Percentiles rank a stretch among this genome's conserved stretches.
phyloP scores from a whole-genome alignment of 2,113 vertebrate genomes.

The Rhea pennata region DNA sequence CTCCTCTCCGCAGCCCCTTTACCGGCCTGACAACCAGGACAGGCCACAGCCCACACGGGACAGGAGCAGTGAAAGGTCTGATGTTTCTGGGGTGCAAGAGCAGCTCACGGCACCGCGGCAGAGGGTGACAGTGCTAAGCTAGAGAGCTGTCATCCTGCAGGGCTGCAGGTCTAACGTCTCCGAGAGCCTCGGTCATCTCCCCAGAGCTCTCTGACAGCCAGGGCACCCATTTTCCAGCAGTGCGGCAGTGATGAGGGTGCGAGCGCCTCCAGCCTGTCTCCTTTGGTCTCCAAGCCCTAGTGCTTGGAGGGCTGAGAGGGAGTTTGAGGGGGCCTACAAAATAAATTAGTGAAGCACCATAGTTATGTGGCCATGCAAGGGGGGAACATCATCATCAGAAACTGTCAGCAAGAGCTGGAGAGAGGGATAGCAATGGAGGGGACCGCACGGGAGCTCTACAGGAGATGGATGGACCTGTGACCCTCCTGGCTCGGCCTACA shows the following conservation, averaged over 20 bases:
- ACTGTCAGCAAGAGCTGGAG: neutral
- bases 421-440: neutral
- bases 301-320: neutral
- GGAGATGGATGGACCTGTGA: neutral
- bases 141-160: neutral
- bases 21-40: neutral
- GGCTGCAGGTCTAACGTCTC: neutral
- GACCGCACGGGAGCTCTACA: neutral
- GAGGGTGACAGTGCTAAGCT: neutral
- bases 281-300: neutral
- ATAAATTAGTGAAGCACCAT: neutral
- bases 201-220: neutral
- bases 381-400: neutral
- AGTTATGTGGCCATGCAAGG: neutral
- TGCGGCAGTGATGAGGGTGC: neutral
- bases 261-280: neutral
- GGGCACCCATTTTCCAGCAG: no score
- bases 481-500: neutral
- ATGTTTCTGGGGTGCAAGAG: neutral
- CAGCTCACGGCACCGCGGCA: neutral
- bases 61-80: neutral
- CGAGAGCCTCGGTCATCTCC: neutral
- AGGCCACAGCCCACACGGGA: neutral
- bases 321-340: neutral
- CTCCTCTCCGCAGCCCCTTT: neutral